Base-by-base conservation (phyloP, 1,140 invertebrate species). In the Druon quercuslanigerum region DNA sequence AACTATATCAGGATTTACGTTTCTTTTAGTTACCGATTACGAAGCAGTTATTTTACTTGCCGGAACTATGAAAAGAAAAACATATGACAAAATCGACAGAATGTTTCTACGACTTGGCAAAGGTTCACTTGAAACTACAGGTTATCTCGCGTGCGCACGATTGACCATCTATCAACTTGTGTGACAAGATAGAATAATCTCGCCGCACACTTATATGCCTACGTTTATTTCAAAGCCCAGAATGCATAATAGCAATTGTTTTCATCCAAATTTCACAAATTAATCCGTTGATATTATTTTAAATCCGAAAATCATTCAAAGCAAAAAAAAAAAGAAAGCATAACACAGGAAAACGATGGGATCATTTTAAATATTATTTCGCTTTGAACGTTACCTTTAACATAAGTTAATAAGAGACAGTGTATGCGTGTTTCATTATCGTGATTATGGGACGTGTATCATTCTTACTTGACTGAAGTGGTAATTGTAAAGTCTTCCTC, bases 31-130 rank as follows among this genome's bases (percentile, higher is more conserved):
- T 46, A 11, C 40, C 7, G 40, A 46, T 46, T 46, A 46, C 40
- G 40, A 46, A 46, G 9, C 8, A 46, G 40, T 46, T 9, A 46
- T 46, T 46, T 46, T 11, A 46, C 40, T 46, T 46, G 40, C 9
- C 40, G 40, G 40, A 46, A 46, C 40, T 46, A 9, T 11, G 6
- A 0, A 9, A 11, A 9, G 40, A 11, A 46, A 46, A 46, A 46
- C 7, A 1, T 7, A 74, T 71, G 80, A 82, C 50, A 46, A 13
- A 11, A 54, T 40, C 20, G 80, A 82, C 79, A 77, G 79, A 77
- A 82, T 82, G 71, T 75, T 82, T 76, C 74, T 75, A 60, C 19
- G 51, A 76, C 74, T 79, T 76, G 79, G 76, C 79, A 79, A 76
- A 82, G 81, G 8, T 71, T 78, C 74, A 78, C 76, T 82, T 74